These are phyloP conservation scores for Tachystola acroxantha DNA, from an alignment of 2,888 invertebrate species.

Conservation along the genomic window DNA sequence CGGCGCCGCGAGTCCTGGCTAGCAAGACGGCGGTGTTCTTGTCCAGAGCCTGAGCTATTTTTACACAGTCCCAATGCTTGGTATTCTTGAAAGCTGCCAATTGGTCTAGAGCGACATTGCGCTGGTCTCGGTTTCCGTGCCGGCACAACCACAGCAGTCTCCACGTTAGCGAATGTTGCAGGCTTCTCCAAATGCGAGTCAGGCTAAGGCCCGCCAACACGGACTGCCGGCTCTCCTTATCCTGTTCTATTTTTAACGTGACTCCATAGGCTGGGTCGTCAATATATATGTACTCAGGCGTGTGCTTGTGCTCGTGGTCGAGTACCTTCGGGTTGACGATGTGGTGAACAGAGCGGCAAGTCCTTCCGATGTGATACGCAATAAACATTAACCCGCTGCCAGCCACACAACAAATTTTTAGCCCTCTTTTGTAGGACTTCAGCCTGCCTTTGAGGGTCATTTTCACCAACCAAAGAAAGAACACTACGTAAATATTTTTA, in stretches of 20 bases:
- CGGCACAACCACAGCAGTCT: constrained; percentile 82
- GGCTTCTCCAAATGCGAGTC: constrained; percentile 77
- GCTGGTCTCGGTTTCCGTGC: constrained; percentile 79
- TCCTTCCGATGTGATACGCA: constrained; percentile 47
- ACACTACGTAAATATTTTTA: too few relatives aligned
- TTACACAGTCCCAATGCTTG: constrained; percentile 82
- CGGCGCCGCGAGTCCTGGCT: constrained; percentile 83
- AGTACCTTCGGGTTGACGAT: constrained; percentile 59
- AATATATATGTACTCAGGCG: constrained; percentile 65
- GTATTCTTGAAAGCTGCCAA: constrained; percentile 82
- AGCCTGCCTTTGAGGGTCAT: constrained; percentile 52
- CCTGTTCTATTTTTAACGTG: constrained; percentile 41
- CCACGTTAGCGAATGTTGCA: constrained; percentile 82
- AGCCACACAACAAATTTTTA: constrained; percentile 40
- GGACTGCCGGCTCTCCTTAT: constrained; percentile 37
- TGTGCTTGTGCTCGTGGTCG: constrained; percentile 57
- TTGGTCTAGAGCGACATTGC: constrained; percentile 81
- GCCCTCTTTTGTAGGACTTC: constrained; percentile 36
- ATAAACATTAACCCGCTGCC: constrained; percentile 41
- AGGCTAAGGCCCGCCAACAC: constrained; percentile 30
- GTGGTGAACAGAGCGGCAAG: constrained; percentile 36
- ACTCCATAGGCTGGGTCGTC: constrained; percentile 58
- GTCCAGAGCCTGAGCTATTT: constrained; percentile 89
- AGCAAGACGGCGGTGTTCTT: constrained; percentile 86
- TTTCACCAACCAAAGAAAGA: too few relatives aligned